Base-by-base conservation (phyloP, 2,113 vertebrate species). In the Cyphomyrus discorhynchus region DNA sequence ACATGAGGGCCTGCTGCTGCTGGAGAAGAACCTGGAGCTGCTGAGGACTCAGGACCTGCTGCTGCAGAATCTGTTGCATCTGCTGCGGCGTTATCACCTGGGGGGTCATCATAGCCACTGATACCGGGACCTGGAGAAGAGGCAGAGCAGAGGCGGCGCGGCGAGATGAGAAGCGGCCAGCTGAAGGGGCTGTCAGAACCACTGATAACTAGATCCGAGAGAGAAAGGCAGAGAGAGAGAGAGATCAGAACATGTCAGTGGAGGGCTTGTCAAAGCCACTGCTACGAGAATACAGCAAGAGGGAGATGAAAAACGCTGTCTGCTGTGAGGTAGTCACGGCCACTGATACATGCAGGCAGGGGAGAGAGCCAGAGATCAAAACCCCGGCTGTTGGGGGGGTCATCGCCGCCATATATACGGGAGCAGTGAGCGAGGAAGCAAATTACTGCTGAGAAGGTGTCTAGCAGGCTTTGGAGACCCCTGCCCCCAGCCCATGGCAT, bases 31-130 rank as follows among this genome's bases (percentile, higher is more conserved):
- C 97, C 96, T 99, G 98, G 95, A 99, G 98, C 96, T 99, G 98
- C 96, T 99, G 98, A 93, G 98, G 98, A 95, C 98, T 99, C 96
- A 99, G 97, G 96, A 99, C 98, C 94, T 99, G 98, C 95, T 99
- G 98, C 96, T 99, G 98, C 92, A 99, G 98, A 92, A 99, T 98
- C 95, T 99, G 98, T 97, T 99, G 98, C 98, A 99, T 99, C 96
- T 99, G 98, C 96, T 99, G 98, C 94, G 98, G 98, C 96, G 98
- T 99, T 97, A 99, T 99, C 95, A 99, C 98, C 97, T 99, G 98
- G 94, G 98, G 98, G 96, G 98, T 99, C 98, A 99, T 99, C 98
- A 99, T 99, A 99, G 98, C 98, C 98, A 99, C 97, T 96, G 98
- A 99, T 93, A 98, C 97, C 95, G 98, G 98, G 93, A 99, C 97